Conservation (phyloP, 2,797 vertebrate genomes). For the Sebastes miniatus region DNA sequence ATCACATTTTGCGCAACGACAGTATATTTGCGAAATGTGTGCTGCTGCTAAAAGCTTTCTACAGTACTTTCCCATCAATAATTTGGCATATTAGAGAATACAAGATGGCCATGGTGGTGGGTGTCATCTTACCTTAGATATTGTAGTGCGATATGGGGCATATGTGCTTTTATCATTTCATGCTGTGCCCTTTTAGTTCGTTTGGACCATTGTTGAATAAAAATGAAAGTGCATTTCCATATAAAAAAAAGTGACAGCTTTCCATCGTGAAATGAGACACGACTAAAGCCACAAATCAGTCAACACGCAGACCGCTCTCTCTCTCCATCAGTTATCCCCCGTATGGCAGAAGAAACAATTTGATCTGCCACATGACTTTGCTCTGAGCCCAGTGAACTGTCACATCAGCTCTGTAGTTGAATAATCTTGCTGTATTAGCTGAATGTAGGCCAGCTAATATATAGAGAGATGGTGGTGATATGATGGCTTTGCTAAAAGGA, state of each 20-base stretch:
- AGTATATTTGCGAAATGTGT: neutral
- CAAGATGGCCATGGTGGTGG: neutral
- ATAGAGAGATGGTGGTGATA: neutral
- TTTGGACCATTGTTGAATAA: neutral
- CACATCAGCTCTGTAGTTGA: constrained; percentile 22
- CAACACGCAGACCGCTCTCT: neutral
- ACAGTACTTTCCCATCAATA: constrained; percentile 45
- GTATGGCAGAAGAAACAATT: constrained; percentile 10
- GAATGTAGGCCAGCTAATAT: constrained; percentile 12
- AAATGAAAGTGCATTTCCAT: neutral
- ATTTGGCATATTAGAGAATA: constrained; percentile 28
- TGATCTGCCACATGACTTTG: constrained; percentile 24
- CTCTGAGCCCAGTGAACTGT: constrained; percentile 16
- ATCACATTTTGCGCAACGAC: neutral
- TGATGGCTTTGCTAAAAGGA: neutral
- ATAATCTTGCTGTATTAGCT: constrained; percentile 19
- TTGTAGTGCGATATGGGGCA: neutral
- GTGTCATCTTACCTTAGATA: neutral
- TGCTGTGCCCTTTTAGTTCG: neutral
- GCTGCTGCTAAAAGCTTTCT: constrained; percentile 35
- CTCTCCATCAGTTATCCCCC: neutral
- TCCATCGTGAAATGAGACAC: neutral
- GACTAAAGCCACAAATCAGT: constrained; percentile 19
- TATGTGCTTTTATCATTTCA: neutral
- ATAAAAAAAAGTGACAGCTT: neutral